These are phyloP conservation scores for Mixornis gularis DNA, from an alignment of 2,113 vertebrate genomes.

Conservation along the genomic window DNA sequence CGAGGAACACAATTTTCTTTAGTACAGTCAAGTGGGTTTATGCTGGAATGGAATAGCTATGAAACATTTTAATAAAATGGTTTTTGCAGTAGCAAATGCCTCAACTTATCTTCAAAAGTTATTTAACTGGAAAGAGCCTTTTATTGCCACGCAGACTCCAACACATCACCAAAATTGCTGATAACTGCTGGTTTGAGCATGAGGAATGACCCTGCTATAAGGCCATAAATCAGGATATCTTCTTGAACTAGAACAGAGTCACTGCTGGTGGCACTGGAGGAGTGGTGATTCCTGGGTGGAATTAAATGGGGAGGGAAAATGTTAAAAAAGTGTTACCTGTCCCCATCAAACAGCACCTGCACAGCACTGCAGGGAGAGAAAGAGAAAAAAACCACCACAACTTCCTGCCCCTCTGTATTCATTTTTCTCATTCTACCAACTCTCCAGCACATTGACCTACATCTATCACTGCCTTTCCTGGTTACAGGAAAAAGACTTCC, in stretches of 20 bases:
- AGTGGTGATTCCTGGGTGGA: neutral
- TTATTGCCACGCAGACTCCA: neutral
- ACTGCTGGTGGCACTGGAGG: neutral
- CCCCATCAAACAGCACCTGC: neutral
- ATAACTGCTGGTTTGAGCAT: neutral
- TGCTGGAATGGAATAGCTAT: neutral
- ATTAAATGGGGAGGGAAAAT: neutral
- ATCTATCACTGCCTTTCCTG: neutral
- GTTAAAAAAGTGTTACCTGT: neutral
- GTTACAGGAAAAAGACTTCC: neutral
- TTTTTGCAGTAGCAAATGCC: neutral
- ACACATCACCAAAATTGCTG: neutral
- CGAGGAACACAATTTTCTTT: neutral
- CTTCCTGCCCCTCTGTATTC: neutral
- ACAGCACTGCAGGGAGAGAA: neutral
- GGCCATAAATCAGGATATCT: neutral
- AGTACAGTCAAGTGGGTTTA: neutral
- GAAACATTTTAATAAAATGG: neutral
- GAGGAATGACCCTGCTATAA: neutral
- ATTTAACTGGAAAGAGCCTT: neutral
- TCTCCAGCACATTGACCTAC: neutral
- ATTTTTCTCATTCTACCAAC: neutral
- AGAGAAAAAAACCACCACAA: fast-evolving
- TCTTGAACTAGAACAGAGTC: neutral
- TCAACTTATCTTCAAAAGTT: neutral